Evolutionary conservation across 30 jellyfish, hydroid and myxozoan genomes (phyloP).

Genomic region (Turritopsis rubra): DNA sequence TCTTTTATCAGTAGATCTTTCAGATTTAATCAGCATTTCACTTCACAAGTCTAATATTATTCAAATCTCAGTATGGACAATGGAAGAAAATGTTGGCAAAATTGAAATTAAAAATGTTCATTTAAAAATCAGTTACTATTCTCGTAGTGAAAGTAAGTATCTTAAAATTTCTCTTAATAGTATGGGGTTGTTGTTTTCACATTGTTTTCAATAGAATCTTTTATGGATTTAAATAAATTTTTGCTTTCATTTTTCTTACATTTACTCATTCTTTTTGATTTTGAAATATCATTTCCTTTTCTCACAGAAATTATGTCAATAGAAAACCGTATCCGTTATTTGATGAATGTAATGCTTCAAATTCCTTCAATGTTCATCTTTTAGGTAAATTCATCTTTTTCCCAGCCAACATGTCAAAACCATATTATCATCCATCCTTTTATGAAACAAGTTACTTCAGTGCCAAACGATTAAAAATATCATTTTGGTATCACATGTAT

Average conservation of each 20-base stretch:
- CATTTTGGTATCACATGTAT: neutral
- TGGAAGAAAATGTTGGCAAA: neutral
- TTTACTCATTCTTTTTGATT: neutral
- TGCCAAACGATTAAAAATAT: neutral
- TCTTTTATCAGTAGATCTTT: neutral
- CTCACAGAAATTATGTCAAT: too few relatives aligned
- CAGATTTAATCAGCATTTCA: neutral
- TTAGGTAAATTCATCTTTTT: neutral
- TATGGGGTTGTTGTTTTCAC: neutral
- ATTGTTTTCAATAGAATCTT: too few relatives aligned
- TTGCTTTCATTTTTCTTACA: neutral
- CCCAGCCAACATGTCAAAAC: neutral
- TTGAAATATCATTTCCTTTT: too few relatives aligned
- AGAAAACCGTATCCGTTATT: too few relatives aligned
- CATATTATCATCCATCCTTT: neutral
- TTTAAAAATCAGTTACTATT: neutral
- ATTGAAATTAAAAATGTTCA: neutral
- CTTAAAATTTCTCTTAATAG: neutral
- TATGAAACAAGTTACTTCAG: neutral
- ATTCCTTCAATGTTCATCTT: too few relatives aligned
- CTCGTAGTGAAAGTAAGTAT: neutral
- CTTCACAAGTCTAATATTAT: neutral
- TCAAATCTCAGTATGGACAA: neutral
- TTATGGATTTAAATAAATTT: too few relatives aligned
- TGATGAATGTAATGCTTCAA: neutral